phyloP scores from a whole-genome alignment of 2,797 vertebrate genomes.

The Coreius guichenoti region DNA sequence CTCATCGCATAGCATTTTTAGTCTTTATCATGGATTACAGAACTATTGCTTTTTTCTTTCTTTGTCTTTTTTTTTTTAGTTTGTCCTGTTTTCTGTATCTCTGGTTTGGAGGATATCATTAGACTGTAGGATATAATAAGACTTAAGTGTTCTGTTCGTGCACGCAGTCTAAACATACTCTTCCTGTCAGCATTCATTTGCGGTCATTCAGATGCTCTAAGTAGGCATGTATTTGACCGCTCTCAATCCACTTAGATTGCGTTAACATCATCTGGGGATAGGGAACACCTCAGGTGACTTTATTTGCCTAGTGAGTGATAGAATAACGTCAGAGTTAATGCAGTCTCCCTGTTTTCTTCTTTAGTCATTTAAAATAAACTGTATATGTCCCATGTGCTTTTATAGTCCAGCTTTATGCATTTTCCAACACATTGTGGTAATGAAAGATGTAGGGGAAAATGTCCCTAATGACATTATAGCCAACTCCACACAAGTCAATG shows the following conservation, averaged over 20 bases:
- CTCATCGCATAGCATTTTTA: not conserved
- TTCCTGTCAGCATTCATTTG: conserved; percentile 20
- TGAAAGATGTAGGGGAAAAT: conserved; percentile 52
- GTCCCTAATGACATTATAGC: conserved; percentile 50
- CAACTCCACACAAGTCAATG: conserved; percentile 30
- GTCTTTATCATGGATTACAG: not conserved
- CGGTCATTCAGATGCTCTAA: conserved; percentile 19
- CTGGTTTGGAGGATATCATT: conserved; percentile 20
- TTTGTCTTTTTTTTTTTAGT: not conserved
- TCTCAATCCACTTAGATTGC: conserved; percentile 47
- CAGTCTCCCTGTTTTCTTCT: conserved; percentile 38
- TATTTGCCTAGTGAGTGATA: conserved; percentile 36
- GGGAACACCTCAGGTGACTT: conserved; percentile 46
- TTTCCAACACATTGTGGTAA: conserved; percentile 56
- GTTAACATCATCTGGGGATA: conserved; percentile 33
- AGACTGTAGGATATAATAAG: conserved; percentile 26
- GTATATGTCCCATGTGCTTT: conserved; percentile 36
- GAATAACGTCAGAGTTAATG: conserved; percentile 25
- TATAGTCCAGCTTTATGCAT: conserved; percentile 48
- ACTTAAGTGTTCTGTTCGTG: conserved; percentile 37
- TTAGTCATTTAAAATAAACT: conserved; percentile 40
- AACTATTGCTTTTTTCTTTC: not conserved
- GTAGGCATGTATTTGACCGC: conserved; percentile 33
- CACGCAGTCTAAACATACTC: conserved; percentile 34
- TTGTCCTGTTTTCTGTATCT: not conserved